Evolutionary conservation across 2,797 vertebrate genomes (phyloP).

Genomic region (Myotis myotis): DNA sequence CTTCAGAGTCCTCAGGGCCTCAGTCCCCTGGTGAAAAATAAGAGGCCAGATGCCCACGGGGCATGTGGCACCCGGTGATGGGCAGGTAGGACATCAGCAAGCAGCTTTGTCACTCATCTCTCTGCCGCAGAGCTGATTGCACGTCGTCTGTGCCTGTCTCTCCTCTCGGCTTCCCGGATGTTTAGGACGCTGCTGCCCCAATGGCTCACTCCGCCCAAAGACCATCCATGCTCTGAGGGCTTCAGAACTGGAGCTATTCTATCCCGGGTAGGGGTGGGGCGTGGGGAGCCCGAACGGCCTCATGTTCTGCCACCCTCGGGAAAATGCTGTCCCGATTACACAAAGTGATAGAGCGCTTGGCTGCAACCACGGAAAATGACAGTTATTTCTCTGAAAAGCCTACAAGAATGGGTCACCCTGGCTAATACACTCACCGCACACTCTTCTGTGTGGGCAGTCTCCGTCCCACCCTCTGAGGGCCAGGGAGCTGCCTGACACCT

Average conservation of each 20-base stretch:
- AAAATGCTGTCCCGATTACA: constrained; percentile 71
- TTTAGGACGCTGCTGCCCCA: background rate
- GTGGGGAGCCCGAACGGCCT: background rate
- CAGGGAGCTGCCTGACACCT: constrained; percentile 36
- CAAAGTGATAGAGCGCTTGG: constrained; percentile 66
- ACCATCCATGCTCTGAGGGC: background rate
- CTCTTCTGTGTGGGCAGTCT: constrained; percentile 51
- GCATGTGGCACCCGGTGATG: background rate
- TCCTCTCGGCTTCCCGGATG: background rate
- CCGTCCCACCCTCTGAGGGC: constrained; percentile 17
- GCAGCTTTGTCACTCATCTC: constrained; percentile 22
- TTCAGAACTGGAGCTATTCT: background rate
- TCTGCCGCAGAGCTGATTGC: background rate
- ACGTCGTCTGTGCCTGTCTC: background rate
- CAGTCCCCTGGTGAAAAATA: constrained; percentile 36
- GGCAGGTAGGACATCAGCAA: constrained; percentile 36
- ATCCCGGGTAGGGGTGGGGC: fast-evolving
- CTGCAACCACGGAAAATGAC: constrained; percentile 70
- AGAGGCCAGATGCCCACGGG: background rate
- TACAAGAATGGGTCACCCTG: constrained; percentile 61
- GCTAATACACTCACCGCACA: constrained; percentile 70
- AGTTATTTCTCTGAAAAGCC: constrained; percentile 70
- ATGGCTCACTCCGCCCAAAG: background rate
- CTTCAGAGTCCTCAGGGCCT: background rate
- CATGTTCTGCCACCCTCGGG: constrained; percentile 17